Evolutionary conservation across 2,797 vertebrate species (phyloP).

Genomic region (Falco biarmicus): DNA sequence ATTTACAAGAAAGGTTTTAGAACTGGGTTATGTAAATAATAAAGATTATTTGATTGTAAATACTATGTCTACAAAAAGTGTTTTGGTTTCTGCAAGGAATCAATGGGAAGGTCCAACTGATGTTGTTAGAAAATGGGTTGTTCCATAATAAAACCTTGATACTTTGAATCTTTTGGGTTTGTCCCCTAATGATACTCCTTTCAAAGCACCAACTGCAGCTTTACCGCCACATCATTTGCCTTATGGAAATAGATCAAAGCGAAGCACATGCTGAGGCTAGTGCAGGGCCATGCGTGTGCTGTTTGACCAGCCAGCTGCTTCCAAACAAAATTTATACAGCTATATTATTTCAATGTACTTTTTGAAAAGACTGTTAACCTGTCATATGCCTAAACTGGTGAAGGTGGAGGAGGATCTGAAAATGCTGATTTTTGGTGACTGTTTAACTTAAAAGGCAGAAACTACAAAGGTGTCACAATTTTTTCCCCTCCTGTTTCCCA

Average conservation of each 20-base stretch:
- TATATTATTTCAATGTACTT: neutral
- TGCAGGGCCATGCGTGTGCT: accelerated
- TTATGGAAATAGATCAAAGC: neutral
- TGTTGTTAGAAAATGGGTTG: neutral
- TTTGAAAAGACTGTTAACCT: neutral
- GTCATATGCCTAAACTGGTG: neutral
- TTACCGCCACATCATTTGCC: neutral
- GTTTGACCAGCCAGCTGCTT: neutral
- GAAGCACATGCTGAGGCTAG: neutral
- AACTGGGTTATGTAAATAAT: neutral
- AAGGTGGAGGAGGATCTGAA: neutral
- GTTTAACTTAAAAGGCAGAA: neutral
- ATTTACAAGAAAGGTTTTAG: neutral
- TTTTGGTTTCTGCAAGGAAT: neutral
- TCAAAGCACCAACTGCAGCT: neutral
- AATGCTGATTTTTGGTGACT: neutral
- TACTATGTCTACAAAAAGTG: neutral
- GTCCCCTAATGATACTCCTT: neutral
- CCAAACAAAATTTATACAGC: neutral
- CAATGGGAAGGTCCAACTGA: neutral
- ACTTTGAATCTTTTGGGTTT: neutral
- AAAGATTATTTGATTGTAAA: neutral
- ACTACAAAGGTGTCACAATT: neutral
- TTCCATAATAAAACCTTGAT: neutral
- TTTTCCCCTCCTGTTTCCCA: neutral